Evolutionary conservation across 2,888 invertebrate species (phyloP), one percentile per base, ranked within the genome.

Genomic region (Thyatira batis): DNA sequence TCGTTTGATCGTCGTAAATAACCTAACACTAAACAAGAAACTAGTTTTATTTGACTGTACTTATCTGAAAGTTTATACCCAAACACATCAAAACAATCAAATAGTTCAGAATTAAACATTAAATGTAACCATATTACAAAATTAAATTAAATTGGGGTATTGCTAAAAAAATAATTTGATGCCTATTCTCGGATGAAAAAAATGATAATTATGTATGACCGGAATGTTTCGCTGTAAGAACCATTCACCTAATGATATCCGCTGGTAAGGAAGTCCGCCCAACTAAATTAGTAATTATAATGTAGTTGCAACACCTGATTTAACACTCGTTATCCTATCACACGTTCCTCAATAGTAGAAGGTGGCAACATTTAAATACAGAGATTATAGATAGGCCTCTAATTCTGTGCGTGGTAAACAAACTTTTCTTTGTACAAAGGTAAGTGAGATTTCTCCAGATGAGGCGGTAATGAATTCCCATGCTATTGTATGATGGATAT

Each of bases 401-500:
- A 39, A 48, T 52, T 46, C 3, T 9, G 8, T 50, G 50, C 54
- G 49, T 50, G 50, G 50, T 50, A 56, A 61, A 65, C 60, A 63
- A 66, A 65, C 58, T 55, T 57, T 60, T 65, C 58, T 71, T 65
- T 67, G 63, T 64, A 65, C 54, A 53, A 49, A 63, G 53, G 61
- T 61, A 54, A 62, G 54, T 61, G 67, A 70, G 73, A 76, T 84
- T 83, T 85, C 83, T 75, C 81, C 69, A 66, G 67, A 74, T 73
- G 71, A 73, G 62, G 62, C 61, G 65, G 69, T 76, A 78, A 80
- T 78, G 76, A 73, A 78, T 82, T 82, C 83, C 67, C 82, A 80
- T 61, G 69, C 76, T 63, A 82, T 82, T 82, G 81, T 81, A 55
- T 64, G 65, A 71, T 71, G 64, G 67, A 76, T 76, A 80, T 76